These are phyloP conservation scores for Rhadina sibilatrix DNA, from an alignment of 2,113 vertebrate species.

Conservation along the genomic window DNA sequence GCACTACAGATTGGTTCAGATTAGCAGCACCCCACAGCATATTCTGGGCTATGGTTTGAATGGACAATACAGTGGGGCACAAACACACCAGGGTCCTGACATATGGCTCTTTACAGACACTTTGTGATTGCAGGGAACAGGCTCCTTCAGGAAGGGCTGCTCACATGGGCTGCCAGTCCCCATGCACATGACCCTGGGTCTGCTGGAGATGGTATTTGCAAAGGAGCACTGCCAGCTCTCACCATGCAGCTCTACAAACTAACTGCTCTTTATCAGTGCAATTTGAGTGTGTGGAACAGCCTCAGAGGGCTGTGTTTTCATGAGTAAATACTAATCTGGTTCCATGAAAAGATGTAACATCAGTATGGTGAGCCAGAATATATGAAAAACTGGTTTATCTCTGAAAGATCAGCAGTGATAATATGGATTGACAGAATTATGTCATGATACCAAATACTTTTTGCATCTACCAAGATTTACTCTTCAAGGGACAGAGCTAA, in stretches of 20 bases:
- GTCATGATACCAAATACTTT: not conserved
- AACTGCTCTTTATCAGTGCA: not conserved
- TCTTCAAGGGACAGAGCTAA: not conserved
- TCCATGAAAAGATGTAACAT: not conserved
- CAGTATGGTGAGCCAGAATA: not conserved
- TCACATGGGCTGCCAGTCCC: not conserved
- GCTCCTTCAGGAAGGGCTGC: not conserved
- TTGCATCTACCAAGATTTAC: not conserved
- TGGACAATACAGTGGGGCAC: not conserved
- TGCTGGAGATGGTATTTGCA: slow-evolving; percentile 20
- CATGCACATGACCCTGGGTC: not conserved
- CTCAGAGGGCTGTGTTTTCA: not conserved
- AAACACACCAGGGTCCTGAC: not conserved
- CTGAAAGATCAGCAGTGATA: not conserved
- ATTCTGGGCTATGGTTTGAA: fast-evolving
- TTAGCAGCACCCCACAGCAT: not conserved
- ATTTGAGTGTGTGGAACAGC: not conserved
- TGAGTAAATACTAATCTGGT: not conserved
- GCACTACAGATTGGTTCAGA: not conserved
- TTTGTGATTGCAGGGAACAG: not conserved
- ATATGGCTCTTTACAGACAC: not conserved
- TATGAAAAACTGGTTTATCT: not conserved
- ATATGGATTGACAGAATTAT: not conserved
- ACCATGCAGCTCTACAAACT: not conserved
- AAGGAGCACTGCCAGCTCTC: slow-evolving; percentile 10